Conservation (phyloP, 1,140 invertebrate genomes). For the Phenacoccus solenopsis region DNA sequence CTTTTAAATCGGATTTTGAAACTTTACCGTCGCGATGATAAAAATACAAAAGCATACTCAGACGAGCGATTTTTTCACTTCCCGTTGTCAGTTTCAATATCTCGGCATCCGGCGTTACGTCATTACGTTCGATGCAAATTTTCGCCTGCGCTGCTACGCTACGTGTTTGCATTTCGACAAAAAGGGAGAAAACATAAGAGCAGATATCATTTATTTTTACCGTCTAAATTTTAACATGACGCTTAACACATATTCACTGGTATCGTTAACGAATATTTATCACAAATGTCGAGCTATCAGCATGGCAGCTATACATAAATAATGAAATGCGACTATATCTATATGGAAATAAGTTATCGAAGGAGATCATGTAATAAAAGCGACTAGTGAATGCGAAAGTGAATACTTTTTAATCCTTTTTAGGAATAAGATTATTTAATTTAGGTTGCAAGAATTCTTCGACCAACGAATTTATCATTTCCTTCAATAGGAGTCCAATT, state of each 20-base stretch:
- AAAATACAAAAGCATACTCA: not conserved
- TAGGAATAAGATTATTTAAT: slow-evolving; percentile 48
- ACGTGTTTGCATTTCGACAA: not conserved
- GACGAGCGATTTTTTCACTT: not conserved
- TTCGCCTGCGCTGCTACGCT: not conserved
- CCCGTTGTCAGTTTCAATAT: not conserved
- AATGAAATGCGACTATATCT: not conserved
- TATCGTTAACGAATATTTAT: too few species aligned
- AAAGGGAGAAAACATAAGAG: not conserved
- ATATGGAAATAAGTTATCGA: not conserved
- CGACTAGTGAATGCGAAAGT: not conserved
- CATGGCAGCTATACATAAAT: too few species aligned
- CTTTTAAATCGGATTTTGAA: not conserved
- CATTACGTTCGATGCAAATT: not conserved
- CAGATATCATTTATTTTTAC: not conserved
- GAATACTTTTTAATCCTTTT: not conserved
- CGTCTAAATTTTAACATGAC: not conserved
- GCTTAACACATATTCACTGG: not conserved
- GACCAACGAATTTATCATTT: slow-evolving; percentile 65
- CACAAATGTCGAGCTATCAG: too few species aligned
- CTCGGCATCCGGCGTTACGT: not conserved
- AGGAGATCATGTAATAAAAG: not conserved
- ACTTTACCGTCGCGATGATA: not conserved
- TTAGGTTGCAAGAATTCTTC: slow-evolving; percentile 68
- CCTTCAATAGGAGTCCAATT: slow-evolving; percentile 46